Conservation (phyloP, 2,888 invertebrate species). For the Saturnia pavonia region DNA sequence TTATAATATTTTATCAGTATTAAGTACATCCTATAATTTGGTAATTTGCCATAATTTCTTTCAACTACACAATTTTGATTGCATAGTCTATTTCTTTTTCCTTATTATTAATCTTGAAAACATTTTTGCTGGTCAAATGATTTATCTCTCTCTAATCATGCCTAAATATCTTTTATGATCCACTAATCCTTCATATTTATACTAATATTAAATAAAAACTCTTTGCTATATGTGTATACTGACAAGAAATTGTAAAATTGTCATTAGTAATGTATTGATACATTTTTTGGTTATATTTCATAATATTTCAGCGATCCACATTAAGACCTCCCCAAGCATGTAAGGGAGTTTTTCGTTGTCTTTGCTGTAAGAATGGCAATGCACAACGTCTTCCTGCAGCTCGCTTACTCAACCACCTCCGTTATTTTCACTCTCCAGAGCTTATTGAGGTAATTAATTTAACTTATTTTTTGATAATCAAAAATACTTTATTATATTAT, state of each 20-base stretch:
- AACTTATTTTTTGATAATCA: not conserved
- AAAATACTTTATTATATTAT: no score
- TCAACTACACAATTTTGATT: no score
- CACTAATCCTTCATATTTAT: no score
- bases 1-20: not conserved
- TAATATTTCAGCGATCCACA: conserved; percentile 44
- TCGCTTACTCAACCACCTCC: conserved; percentile 77
- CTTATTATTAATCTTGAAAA: no score
- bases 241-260: not conserved
- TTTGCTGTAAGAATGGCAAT: conserved; percentile 70
- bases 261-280: not conserved
- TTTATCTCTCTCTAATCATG: no score
- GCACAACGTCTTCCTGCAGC: conserved; percentile 61
- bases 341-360: conserved; percentile 78
- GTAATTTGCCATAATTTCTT: no score
- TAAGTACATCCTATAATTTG: no score
- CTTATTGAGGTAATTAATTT: conserved; percentile 69
- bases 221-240: no score
- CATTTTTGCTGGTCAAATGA: no score
- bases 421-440: conserved; percentile 69
- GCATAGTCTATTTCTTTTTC: no score
- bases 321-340: conserved; percentile 56
- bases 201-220: no score
- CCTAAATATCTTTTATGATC: no score
- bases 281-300: not conserved